Evolutionary conservation across 2,113 vertebrate genomes (phyloP), one percentile per base, ranked within the genome.

Genomic region (Apteryx mantelli): DNA sequence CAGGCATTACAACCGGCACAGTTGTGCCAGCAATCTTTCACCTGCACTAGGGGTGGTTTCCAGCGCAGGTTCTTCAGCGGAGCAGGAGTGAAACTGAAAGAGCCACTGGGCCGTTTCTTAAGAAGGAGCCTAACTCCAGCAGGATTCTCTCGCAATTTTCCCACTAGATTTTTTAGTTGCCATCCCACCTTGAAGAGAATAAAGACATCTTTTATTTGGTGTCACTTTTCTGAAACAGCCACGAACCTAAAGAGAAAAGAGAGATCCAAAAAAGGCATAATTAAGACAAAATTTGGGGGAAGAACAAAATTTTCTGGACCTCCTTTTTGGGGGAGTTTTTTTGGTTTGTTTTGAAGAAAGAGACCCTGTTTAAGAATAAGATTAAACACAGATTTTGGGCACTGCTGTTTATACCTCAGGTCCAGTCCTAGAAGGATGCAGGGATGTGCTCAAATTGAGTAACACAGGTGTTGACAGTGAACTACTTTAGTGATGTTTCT

Each of bases 121-220:
- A 99, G 94, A 84, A 99, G 88, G 34, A 99, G 88, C 38, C 97
- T 97, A 4, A 99, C 99, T 8, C 98, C 98, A 5, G 97, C 97
- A 48, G 99, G 98, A 87, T 99, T 99, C 82, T 99, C 98, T 95
- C 99, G 98, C 96, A 99, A 60, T 81, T 99, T 99, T 24, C 95
- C 98, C 95, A 99, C 99, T 93, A 99, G 98, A 90, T 99, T 99
- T 96, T 99, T 99, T 32, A 99, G 93, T 93, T 99, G 99, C 99
- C 99, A 99, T 52, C 99, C 99, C 97, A 99, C 99, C 99, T 99
- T 95, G 76, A 96, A 78, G 87, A 93, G 13, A 69, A 82, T 24
- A 78, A 77, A 79, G 19, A 15, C 10, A 46, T 24, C 6, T 70
- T 83, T 68, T 42, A 34, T 50, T 78, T 46, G 42, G 15, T 13